Base-by-base conservation (phyloP, 2,888 invertebrate genomes). In the Dugesia japonica region DNA sequence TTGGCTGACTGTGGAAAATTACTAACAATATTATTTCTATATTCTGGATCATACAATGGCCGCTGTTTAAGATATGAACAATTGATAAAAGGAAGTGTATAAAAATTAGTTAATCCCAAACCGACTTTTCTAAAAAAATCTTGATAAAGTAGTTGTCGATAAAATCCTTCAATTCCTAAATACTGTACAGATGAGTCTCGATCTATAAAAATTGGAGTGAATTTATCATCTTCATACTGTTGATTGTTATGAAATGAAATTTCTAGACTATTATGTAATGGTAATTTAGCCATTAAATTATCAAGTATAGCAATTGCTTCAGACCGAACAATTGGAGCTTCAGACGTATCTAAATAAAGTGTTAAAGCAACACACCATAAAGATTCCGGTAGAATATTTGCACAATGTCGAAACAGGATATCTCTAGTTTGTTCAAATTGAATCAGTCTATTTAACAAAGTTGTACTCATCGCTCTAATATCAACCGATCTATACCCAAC, bases 81-180 rank as follows among this genome's bases (percentile, higher is more conserved):
- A 56, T 56, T 56, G 7, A 56, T 56, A 56, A 56, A 56, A 9
- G 56, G 56, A 56, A 56, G 56, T 23, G 56, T 56, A 56, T 56
- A 56, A 56, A 56, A 56, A 23, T 56, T 56, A 13, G 56, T 56
- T n/a, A 56, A 56, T 13, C 9, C 4, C 17, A 56, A 23, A n/a
- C 56, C 56, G 17, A 56, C 56, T 56, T 56, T 56, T 56, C 56
- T 4, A 56, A 56, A 56, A 56, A 56, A 56, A 56, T 56, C 56
- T 56, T 13, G n/a, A 56, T 56, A 56, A 56, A 56, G 56, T 4
- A 56, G 23, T 56, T 56, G 4, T n/a, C n/a, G 56, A 56, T 56
- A 56, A 56, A 56, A 56, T n/a, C 56, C 56, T 13, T 56, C n/a
- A 9, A 56, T 56, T 56, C 56, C 56, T 20, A 13, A 7, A 56